Evolutionary conservation across 2,888 invertebrate species (phyloP).

Genomic region (Eristalis arbustorum): DNA sequence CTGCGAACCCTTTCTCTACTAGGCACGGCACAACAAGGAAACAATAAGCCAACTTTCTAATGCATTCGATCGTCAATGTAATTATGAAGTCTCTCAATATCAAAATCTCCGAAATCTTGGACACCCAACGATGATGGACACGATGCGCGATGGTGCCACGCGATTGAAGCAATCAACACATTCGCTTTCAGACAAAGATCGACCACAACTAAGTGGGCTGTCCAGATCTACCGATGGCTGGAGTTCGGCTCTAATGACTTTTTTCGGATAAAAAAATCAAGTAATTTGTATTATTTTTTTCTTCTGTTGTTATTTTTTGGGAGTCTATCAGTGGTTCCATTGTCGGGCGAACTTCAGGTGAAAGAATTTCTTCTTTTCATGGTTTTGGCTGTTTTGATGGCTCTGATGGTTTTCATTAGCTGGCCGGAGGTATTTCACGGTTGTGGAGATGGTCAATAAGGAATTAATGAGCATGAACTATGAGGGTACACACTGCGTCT

Average conservation of each 20-base stretch:
- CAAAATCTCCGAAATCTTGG: background rate
- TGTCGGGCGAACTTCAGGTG: background rate
- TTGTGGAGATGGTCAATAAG: conserved; percentile 44
- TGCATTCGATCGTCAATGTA: conserved; percentile 24
- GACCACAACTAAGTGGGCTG: conserved; percentile 42
- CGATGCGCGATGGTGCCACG: background rate
- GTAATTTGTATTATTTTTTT: conserved; percentile 15
- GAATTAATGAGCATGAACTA: conserved; percentile 48
- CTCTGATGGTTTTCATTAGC: conserved; percentile 16
- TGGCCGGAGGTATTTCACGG: conserved; percentile 46
- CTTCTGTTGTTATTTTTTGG: background rate
- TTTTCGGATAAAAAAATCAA: conserved; percentile 23
- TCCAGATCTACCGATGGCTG: conserved; percentile 11
- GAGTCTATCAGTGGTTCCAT: background rate
- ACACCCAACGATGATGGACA: background rate
- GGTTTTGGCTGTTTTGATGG: background rate
- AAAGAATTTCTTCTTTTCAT: conserved; percentile 1
- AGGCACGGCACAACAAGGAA: background rate
- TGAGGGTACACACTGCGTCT: background rate
- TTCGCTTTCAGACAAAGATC: conserved; percentile 39
- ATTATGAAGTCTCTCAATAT: conserved; percentile 1
- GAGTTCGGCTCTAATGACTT: conserved; percentile 26
- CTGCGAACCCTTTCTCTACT: background rate
- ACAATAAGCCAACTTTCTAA: conserved; percentile 32
- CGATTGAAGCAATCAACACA: conserved; percentile 23